Conservation (phyloP, 1,140 invertebrate species). For the Leucophenga varia region DNA sequence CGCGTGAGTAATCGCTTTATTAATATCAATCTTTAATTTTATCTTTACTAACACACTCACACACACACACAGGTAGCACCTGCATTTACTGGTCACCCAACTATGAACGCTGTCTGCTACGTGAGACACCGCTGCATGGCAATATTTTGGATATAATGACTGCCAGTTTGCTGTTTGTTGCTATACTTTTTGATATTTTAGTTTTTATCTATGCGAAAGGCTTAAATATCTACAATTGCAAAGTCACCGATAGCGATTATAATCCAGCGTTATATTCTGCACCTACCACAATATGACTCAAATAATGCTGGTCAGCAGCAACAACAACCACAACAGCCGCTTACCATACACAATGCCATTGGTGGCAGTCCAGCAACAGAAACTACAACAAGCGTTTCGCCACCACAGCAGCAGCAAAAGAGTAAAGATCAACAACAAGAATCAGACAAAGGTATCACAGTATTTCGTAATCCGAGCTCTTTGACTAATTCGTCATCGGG, state of each 20-base stretch:
- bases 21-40: not conserved
- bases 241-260: conserved; percentile 49
- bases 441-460: conserved; percentile 4
- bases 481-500: conserved; percentile 37
- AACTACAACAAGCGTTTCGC: conserved; percentile 23
- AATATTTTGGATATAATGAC: conserved; percentile 50
- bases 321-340: conserved; percentile 11
- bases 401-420: conserved; percentile 16
- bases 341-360: not conserved
- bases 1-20: conserved; percentile 45
- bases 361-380: conserved; percentile 40
- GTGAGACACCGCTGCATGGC: conserved; percentile 49
- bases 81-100: conserved; percentile 53
- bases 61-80: conserved; percentile 45
- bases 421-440: not conserved
- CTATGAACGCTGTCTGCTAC: conserved; percentile 39
- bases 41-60: conserved; percentile 11
- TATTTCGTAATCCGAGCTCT: conserved; percentile 47
- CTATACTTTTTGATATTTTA: conserved; percentile 45
- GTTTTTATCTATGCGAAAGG: conserved; percentile 46
- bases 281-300: conserved; percentile 37
- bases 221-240: conserved; percentile 48
- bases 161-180: conserved; percentile 39
- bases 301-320: not conserved
- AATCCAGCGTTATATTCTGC: conserved; percentile 44